Base-by-base conservation (phyloP, 2,113 vertebrate species). In the Gallinago media region DNA sequence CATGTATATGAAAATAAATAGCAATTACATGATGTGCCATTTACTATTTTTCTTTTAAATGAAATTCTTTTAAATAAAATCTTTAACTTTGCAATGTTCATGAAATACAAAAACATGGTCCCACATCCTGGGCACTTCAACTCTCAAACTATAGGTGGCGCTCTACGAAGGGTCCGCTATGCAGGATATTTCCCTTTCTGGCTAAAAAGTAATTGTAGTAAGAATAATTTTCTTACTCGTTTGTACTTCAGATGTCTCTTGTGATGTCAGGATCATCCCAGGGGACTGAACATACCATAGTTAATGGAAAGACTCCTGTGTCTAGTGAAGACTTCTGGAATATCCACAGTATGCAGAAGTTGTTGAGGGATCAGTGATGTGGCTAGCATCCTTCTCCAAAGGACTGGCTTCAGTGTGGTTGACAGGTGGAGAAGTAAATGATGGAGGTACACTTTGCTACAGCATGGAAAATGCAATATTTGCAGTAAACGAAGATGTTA, bases 1-100 rank as follows among this genome's bases (percentile, higher is more conserved):
- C 99, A 99, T 99, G 98, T 99, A 99, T 99, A 99, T 98, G 99
- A 99, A 99, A 99, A 99, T 99, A 99, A 99, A 99, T 99, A 99
- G 99, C 98, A 98, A 97, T 98, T 98, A 98, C 98, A 97, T 97
- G 95, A 98, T 95, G 85, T 90, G 85, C 84, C 81, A 92, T 88
- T 95, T 96, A 92, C 78, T 96, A 93, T 90, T 96, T 96, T 94
- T 97, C 68, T 88, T 94, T 77, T 44, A 82, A 96, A 85, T n/a
- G 4, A 56, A 78, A 34, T 66, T 89, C 50, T 61, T 84, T 21
- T 56, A 70, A 80, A 77, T 96, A 94, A 95, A 91, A 47, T 34
- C 32, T 82, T 77, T 55, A 81, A 62, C 55, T 95, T 68, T 5
- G 8, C 54, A 26, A 3, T 91, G 56, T 54, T 76, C 19, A 31